phyloP scores from a whole-genome alignment of 2,888 invertebrate genomes.

The Esperia sulphurella region DNA sequence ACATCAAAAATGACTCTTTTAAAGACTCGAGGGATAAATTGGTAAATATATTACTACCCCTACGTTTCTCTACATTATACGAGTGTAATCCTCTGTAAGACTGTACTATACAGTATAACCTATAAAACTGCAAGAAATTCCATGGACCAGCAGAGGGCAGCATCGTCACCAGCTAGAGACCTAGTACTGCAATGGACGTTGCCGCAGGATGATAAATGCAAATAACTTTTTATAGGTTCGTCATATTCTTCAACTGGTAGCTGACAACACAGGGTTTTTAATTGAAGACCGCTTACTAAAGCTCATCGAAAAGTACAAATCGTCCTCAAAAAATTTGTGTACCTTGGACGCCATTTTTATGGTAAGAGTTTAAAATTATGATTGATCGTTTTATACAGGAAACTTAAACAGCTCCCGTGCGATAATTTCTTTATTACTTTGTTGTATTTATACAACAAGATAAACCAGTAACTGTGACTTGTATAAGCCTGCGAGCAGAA shows the following conservation, averaged over 20 bases:
- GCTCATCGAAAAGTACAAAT: constrained; percentile 82
- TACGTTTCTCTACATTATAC: background rate
- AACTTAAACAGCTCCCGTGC: too few species aligned
- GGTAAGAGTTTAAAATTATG: constrained; percentile 59
- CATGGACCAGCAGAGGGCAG: too few species aligned
- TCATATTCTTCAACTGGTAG: constrained; percentile 82
- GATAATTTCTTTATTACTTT: too few species aligned
- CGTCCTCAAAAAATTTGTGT: constrained; percentile 83
- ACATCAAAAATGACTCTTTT: constrained; percentile 22
- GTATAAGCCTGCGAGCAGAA: too few species aligned
- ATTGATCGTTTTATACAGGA: background rate
- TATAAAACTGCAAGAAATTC: too few species aligned
- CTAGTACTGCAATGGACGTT: background rate
- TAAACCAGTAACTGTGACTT: too few species aligned
- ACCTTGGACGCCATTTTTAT: constrained; percentile 87
- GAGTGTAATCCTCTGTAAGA: too few species aligned
- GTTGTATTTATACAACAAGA: too few species aligned
- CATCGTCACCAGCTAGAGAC: too few species aligned
- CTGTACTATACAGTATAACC: too few species aligned
- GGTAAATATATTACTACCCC: constrained; percentile 22
- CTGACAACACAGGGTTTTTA: constrained; percentile 86
- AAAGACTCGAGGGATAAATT: constrained; percentile 40
- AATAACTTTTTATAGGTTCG: constrained; percentile 61
- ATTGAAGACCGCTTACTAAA: constrained; percentile 84
- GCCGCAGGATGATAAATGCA: too few species aligned